Base-by-base conservation (phyloP, 2,113 vertebrate genomes). In the Sinocyclocheilus anshuiensis region DNA sequence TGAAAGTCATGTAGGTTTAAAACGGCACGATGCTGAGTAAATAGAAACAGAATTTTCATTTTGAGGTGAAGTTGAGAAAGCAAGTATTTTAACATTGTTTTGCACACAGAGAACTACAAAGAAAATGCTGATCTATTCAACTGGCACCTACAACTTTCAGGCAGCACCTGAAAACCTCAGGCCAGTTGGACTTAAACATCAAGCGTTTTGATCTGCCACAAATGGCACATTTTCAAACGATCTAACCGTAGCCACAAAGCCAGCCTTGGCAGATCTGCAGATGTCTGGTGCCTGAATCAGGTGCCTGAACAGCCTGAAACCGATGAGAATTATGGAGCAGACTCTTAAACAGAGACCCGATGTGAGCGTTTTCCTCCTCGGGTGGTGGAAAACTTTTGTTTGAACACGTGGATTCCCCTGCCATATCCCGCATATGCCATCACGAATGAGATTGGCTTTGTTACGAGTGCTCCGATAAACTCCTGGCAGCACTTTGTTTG, bases 391-490 rank as follows among this genome's bases (percentile, higher is more conserved):
- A 84, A 69, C 3, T 20, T 53, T 82, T 55, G 42, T 79, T 74
- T 87, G 81, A 84, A 72, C 59, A 69, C n/a, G 36, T 69, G 57
- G 42, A 33, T 36, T 57, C 4, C 36, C 22, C 10, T 76, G n/a
- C 57, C 72, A 33, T 53, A 69, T 63, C 84, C 24, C 48, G 71
- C 24, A 86, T 74, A 42, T 39, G 84, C 57, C 45, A 4, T 55
- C 57, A 33, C 50, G 20, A 74, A 84, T 53, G 75, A 22, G 55
- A 80, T 84, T 57, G 45, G 22, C 74, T 86, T 59, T 67, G 84
- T 79, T 88, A 71, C 59, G 63, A 84, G 20, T 57, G 42, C 22
- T 83, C 74, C 36, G 74, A 80, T 77, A 86, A 61, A 69, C 76
- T 61, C 75, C 57, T 45, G 81, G 36, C 72, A 71, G 18, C 81